Base-by-base conservation (phyloP, 1,140 invertebrate genomes). In the Diploscapter pachys region DNA sequence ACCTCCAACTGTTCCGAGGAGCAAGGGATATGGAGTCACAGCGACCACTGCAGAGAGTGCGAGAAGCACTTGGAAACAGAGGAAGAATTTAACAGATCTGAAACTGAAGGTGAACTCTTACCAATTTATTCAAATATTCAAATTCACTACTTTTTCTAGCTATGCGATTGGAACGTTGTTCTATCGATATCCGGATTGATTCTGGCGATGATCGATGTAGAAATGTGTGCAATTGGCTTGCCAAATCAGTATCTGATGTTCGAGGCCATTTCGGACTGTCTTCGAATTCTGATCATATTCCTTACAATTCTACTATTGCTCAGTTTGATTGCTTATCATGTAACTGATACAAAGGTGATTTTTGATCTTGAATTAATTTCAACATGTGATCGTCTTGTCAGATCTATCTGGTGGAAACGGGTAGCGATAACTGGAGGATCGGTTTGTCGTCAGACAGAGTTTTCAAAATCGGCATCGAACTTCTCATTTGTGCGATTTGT, bases 401-500 rank as follows among this genome's bases (percentile, higher is more conserved):
- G 79, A 82, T 83, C 55, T 67, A 81, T 61, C 70, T 80, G 52
- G 75, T 76, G 8, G 81, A 83, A 77, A 84, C 81, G 63, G 81
- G 81, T 66, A 79, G 81, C 50, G 59, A 80, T 50, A 70, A 72
- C 55, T 72, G 67, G 77, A 57, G 71, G 48, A 64, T 79, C 70
- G 80, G 67, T 53, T 63, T 74, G 8, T 72, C 76, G 57, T 55
- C 53, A 11, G 74, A 77, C 54, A 69, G 81, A 62, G 31, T 81
- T n/a, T 13, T 82, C 5, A 80, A 82, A 53, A 67, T 84, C 13
- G 13, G 71, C 11, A 4, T 73, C 5, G 81, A 83, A 64, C 53
- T 83, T 48, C 53, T 83, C 55, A 81, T 83, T 61, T 83, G 81
- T 71, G 80, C 82, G 11, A 79, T 79, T 61, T 83, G 81, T 78